phyloP scores from a whole-genome alignment of 2,797 vertebrate genomes.

The Ceryle rudis region DNA sequence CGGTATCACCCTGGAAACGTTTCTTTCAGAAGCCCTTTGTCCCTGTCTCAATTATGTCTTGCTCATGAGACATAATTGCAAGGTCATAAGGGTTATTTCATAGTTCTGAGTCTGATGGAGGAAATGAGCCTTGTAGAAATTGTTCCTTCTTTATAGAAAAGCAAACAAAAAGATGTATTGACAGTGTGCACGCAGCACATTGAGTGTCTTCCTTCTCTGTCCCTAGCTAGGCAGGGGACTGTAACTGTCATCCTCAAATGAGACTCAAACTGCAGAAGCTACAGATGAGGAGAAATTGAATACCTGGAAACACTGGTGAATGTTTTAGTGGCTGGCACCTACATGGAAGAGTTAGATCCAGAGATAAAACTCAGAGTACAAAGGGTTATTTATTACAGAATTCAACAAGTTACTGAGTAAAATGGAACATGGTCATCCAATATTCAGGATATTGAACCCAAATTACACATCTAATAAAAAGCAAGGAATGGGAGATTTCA shows the following conservation, averaged over 20 bases:
- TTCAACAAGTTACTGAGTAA: not conserved
- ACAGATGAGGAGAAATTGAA: not conserved
- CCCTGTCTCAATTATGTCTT: not conserved
- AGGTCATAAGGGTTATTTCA: not conserved
- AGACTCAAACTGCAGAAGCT: not conserved
- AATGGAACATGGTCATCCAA: not conserved
- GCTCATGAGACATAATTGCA: not conserved
- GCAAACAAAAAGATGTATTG: not conserved
- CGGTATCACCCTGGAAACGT: not conserved
- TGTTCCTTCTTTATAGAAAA: not conserved
- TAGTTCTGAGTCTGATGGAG: not conserved
- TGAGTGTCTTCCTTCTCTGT: not conserved
- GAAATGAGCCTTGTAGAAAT: not conserved
- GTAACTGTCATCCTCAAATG: not conserved
- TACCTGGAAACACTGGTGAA: not conserved
- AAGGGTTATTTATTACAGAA: not conserved
- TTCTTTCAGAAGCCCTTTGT: not conserved
- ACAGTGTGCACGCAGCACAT: not conserved
- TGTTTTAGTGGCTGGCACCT: not conserved
- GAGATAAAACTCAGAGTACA: not conserved
- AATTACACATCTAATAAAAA: conserved; percentile 3
- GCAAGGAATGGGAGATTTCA: not conserved
- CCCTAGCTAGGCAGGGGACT: not conserved
- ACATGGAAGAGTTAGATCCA: not conserved
- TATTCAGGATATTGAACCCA: not conserved